A percentile compares a stretch with the other conserved stretches of the same genome.
These are phyloP conservation scores for Artibeus lituratus DNA, from an alignment of 2,797 vertebrate genomes.

Conservation along the genomic window DNA sequence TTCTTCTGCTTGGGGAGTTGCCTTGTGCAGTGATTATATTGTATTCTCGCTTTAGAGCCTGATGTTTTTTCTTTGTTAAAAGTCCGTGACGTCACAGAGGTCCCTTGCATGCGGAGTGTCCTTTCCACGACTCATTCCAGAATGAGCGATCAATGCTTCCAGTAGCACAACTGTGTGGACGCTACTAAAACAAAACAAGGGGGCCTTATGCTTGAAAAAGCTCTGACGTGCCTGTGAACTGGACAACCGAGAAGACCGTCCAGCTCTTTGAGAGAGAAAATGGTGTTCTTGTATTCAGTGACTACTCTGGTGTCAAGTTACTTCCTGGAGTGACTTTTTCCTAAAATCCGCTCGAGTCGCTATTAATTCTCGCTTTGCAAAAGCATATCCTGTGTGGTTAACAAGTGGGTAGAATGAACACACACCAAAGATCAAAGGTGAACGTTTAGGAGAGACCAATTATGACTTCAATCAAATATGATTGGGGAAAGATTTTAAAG, in stretches of 20 bases:
- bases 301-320: neutral
- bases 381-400: neutral
- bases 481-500: neutral
- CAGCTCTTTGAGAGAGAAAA: conserved; percentile 13
- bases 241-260: neutral
- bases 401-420: neutral
- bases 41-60: neutral
- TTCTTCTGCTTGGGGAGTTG: neutral
- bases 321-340: conserved; percentile 15
- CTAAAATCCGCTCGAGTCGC: neutral
- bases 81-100: neutral
- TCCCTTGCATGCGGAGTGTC: neutral
- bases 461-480: neutral
- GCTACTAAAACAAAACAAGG: conserved; percentile 20
- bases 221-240: neutral
- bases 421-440: neutral
- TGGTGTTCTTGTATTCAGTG: conserved; percentile 8
- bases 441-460: conserved; percentile 20
- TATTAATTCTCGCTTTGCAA: conserved; percentile 10
- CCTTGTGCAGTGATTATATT: neutral
- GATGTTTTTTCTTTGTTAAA: neutral
- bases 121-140: neutral
- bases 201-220: neutral
- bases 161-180: neutral
- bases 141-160: neutral